Conservation (phyloP, 2,888 invertebrate species). For the Lamellibrachia satsuma region DNA sequence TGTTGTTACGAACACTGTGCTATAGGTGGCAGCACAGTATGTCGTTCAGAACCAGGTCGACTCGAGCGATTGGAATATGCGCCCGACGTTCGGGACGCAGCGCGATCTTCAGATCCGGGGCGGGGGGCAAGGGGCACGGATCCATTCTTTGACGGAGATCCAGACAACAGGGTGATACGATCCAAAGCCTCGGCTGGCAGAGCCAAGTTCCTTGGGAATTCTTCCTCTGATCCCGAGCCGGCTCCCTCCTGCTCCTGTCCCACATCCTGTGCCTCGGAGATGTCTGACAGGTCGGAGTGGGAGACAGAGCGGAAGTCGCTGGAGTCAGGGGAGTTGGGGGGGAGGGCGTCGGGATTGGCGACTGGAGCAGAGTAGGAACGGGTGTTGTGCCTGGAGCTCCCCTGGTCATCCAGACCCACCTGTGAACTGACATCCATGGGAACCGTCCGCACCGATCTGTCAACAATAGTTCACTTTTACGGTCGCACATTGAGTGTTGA, state of each 20-base stretch:
- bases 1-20: constrained; percentile 14
- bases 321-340: constrained; percentile 47
- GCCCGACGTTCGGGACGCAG: background rate
- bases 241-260: background rate
- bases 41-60: constrained; percentile 56
- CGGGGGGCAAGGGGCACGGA: constrained; percentile 37
- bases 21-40: constrained; percentile 59
- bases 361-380: constrained; percentile 47
- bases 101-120: background rate
- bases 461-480: background rate
- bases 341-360: constrained; percentile 33
- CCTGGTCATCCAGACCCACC: constrained; percentile 42
- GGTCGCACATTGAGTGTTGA: no score
- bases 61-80: constrained; percentile 23
- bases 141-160: constrained; percentile 26
- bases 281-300: constrained; percentile 47
- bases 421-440: constrained; percentile 51
- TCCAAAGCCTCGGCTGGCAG: constrained; percentile 38
- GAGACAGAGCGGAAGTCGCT: constrained; percentile 45
- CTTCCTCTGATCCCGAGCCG: constrained; percentile 30
- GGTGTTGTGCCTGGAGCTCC: constrained; percentile 38
- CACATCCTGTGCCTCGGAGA: constrained; percentile 47
- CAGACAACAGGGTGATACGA: constrained; percentile 51
- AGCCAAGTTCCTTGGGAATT: background rate
- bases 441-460: constrained; percentile 53